Base-by-base conservation (phyloP, 2,113 vertebrate species). In the Capreolus pygargus region DNA sequence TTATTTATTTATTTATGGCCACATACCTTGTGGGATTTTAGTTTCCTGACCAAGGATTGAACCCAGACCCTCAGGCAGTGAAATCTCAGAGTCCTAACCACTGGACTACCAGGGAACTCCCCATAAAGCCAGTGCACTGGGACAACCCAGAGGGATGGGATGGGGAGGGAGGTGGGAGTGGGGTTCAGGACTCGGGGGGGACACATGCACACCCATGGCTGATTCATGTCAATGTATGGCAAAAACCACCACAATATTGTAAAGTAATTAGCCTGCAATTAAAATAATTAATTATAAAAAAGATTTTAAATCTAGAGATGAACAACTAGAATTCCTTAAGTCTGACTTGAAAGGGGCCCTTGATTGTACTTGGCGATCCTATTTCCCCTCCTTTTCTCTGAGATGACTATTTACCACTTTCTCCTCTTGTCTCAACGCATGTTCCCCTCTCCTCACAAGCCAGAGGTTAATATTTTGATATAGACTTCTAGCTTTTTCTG, bases 151-250 rank as follows among this genome's bases (percentile, higher is more conserved):
- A 70, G 36, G 36, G 67, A 23, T 70, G 67, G 67, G 36, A 36
- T 74, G 21, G 19, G 67, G 36, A 74, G 36, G 36, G 9, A 25
- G 67, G n/a, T 25, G 5, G n/a, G 36, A 74, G 19, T 39, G 36
- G 19, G n/a, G 21, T 23, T 70, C 64, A 70, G n/a, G n/a, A 70
- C 0, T 0, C 0, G 1, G 4, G 64, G 64, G 1, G n/a, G 8
- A 36, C 9, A 64, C n/a, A 36, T 11, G n/a, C 36, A 70, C 64
- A 36, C 19, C 64, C 9, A 0, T 21, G 64, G 64, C 64, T 70
- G n/a, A 36, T 70, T 70, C 64, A 12, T 36, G n/a, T 70, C 64
- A 6, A 1, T 70, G 64, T 36, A 11, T 5, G 64, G 64, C 17
- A n/a, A n/a, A 67, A 67, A 9, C 33, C 61, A n/a, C 33, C 61